A percentile compares a stretch with the other conserved stretches of the same genome.
phyloP scores from a whole-genome alignment of 2,888 invertebrate genomes.

The Platycheirus albimanus region DNA sequence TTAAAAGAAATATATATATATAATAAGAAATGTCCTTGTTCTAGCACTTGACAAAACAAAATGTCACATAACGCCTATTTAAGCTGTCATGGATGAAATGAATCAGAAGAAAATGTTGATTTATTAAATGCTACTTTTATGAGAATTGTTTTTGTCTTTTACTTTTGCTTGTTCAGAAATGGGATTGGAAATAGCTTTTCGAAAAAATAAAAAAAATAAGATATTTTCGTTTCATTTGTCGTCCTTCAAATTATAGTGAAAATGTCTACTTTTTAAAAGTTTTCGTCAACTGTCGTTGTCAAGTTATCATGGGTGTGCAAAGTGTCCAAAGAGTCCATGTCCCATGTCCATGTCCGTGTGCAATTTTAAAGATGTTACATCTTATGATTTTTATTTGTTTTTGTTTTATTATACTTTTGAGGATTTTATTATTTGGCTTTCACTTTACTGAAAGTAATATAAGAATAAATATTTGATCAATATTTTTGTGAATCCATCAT shows the following conservation, averaged over 20 bases:
- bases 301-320: slow-evolving; percentile 47
- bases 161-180: slow-evolving; percentile 36
- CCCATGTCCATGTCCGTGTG: slow-evolving; percentile 11
- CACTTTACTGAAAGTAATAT: background rate
- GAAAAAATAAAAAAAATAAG: slow-evolving; percentile 12
- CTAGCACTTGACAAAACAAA: slow-evolving; percentile 51
- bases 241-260: slow-evolving; percentile 43
- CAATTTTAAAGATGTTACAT: slow-evolving; percentile 30
- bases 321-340: no score
- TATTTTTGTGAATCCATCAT: slow-evolving; percentile 4
- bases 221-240: slow-evolving; percentile 35
- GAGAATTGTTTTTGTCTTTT: slow-evolving; percentile 49
- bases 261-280: slow-evolving; percentile 53
- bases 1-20: slow-evolving; percentile 13
- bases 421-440: background rate
- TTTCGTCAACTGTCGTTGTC: slow-evolving; percentile 66
- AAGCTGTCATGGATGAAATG: slow-evolving; percentile 70
- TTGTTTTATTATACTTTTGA: background rate
- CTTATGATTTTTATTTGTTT: slow-evolving; percentile 20
- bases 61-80: slow-evolving; percentile 70
- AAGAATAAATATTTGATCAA: slow-evolving; percentile 14
- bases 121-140: slow-evolving; percentile 72
- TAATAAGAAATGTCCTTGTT: slow-evolving; percentile 30
- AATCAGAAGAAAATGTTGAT: slow-evolving; percentile 71
- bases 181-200: slow-evolving; percentile 16